Evolutionary conservation across 2,113 vertebrate species (phyloP).

Genomic region (Apus apus): DNA sequence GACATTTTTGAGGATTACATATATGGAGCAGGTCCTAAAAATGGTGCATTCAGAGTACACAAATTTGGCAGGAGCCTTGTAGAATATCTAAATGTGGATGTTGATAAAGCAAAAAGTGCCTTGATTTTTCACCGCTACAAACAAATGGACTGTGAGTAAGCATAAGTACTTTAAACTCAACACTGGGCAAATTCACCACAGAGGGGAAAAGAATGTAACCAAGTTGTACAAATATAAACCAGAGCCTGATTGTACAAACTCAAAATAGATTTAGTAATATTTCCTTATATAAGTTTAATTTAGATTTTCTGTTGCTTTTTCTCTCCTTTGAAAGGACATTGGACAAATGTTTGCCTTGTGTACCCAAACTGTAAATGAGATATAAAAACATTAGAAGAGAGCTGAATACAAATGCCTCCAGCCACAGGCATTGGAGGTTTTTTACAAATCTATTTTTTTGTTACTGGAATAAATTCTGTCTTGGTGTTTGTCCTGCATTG

Average conservation of each 20-base stretch:
- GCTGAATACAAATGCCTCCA: not conserved
- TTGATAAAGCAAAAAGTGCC: conserved; percentile 92
- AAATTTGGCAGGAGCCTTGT: conserved; percentile 88
- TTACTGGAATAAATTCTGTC: not conserved
- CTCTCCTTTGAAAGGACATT: not conserved
- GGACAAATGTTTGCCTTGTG: not conserved
- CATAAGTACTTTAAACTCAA: conserved; percentile 7
- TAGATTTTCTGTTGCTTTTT: not conserved
- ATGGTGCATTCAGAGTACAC: conserved; percentile 90
- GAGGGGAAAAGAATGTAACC: not conserved
- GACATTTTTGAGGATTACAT: conserved; percentile 97
- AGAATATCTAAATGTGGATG: conserved; percentile 84
- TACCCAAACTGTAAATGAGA: not conserved
- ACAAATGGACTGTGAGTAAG: conserved; percentile 89
- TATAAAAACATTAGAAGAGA: not conserved
- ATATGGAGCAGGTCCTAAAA: conserved; percentile 93
- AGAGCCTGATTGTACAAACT: not conserved
- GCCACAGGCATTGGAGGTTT: not conserved
- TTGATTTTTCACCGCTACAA: conserved; percentile 93
- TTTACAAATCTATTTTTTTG: not conserved
- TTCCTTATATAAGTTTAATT: not conserved
- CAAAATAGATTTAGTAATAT: not conserved
- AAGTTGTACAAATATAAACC: not conserved
- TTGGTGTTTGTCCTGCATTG: not conserved
- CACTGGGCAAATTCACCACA: not conserved